Base-by-base conservation (phyloP, 2,797 vertebrate genomes). In the Spondyliosoma cantharus region DNA sequence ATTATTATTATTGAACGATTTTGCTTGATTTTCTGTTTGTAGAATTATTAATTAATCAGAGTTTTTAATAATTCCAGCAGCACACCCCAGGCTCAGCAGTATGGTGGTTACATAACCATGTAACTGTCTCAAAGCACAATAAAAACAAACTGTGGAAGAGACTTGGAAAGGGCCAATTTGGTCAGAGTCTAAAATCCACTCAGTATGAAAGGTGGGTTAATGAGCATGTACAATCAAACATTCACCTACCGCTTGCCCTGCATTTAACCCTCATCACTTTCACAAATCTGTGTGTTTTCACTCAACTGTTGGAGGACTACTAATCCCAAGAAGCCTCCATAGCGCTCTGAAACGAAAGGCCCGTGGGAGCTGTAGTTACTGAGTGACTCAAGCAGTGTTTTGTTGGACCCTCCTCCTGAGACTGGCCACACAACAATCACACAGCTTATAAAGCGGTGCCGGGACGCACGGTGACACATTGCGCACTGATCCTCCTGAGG, bases 371-470 rank as follows among this genome's bases (percentile, higher is more conserved):
- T 61, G 74, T 24, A 66, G 78, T 79, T 22, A 29, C 19, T 29
- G n/a, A 32, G 63, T 8, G 37, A 3, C 37, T 37, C 37, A 2
- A 37, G 32, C 8, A 37, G 37, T 37, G 37, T 15, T 37, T 46
- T 3, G 22, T 48, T 62, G n/a, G 82, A 65, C 74, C 88, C 85
- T 86, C 84, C 87, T 82, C 61, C 54, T 46, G n/a, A 12, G 22
- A 17, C 9, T 29, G 53, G 20, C 27, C 74, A 71, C 64, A 3
- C 92, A 93, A 94, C 63, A 67, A 93, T 92, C 92, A 94, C 93
- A 91, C 93, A 89, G 87, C 84, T 88, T 83, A 90, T 90, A 90
- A 91, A 71, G 81, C 85, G 85, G 76, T 16, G 87, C 9, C 24
- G 32, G 81, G 81, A 69, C 46, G 43, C 61, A 42, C 57, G 3